phyloP scores from a whole-genome alignment of 2,797 vertebrate genomes.

The Distichodus sexfasciatus region DNA sequence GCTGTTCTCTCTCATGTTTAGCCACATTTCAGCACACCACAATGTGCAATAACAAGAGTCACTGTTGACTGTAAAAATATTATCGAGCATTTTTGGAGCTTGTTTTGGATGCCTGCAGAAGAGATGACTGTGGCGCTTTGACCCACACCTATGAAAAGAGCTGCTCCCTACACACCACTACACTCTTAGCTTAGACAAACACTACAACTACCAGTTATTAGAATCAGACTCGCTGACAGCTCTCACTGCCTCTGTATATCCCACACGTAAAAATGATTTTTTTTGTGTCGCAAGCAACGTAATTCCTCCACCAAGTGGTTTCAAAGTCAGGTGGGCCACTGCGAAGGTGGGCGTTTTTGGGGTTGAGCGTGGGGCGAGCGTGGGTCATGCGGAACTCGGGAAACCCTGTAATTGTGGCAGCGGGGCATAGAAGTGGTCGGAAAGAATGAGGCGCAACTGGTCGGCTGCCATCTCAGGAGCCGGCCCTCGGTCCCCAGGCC shows the following conservation, averaged over 20 bases:
- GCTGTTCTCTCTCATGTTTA: constrained; percentile 22
- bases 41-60: constrained; percentile 32
- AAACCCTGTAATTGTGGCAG: constrained; percentile 57
- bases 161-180: background rate
- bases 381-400: constrained; percentile 39
- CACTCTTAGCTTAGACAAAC: background rate
- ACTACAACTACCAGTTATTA: background rate
- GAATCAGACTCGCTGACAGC: constrained; percentile 56
- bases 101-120: constrained; percentile 32
- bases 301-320: too few species aligned
- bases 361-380: too few species aligned
- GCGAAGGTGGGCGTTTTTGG: constrained; percentile 49
- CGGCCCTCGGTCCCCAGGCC: constrained; percentile 54
- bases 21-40: constrained; percentile 30
- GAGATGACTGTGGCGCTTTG: constrained; percentile 9
- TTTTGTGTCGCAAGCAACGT: too few species aligned
- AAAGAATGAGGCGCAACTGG: constrained; percentile 53
- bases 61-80: constrained; percentile 44
- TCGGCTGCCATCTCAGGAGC: constrained; percentile 20
- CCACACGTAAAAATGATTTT: too few species aligned
- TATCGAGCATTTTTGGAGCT: constrained; percentile 30
- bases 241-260: background rate
- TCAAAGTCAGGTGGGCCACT: constrained; percentile 68
- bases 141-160: constrained; percentile 27
- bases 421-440: constrained; percentile 51